Conservation (phyloP, 2,797 vertebrate species). For the Ambastaia sidthimunki region DNA sequence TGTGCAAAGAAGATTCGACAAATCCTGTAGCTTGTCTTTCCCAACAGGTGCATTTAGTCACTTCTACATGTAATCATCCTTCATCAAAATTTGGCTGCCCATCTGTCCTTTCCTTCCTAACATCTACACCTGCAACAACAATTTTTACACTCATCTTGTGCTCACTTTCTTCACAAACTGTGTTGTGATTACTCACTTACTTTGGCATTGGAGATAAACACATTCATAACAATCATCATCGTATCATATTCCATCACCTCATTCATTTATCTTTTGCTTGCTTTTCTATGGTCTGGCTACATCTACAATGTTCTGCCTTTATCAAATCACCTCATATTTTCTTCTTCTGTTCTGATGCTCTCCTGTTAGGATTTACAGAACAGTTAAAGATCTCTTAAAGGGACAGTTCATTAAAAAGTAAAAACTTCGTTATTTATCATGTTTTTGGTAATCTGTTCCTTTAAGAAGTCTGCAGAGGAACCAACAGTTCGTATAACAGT, state of each 20-base stretch:
- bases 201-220: slow-evolving; percentile 1
- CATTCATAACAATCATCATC: slow-evolving; percentile 12
- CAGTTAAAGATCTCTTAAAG: not conserved
- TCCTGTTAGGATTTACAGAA: too few relatives aligned
- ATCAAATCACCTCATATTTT: not conserved
- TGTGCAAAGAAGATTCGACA: not conserved
- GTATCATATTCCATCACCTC: not conserved
- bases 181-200: slow-evolving; percentile 1
- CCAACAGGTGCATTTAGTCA: not conserved
- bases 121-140: not conserved
- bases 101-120: not conserved
- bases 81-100: slow-evolving; percentile 2
- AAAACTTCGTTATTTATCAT: not conserved
- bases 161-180: not conserved
- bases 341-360: not conserved
- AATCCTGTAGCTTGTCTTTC: not conserved
- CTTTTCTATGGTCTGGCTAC: not conserved
- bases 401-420: not conserved
- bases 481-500: slow-evolving; percentile 30
- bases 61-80: slow-evolving; percentile 2
- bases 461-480: slow-evolving; percentile 5
- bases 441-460: not conserved
- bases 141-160: not conserved
- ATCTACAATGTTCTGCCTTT: not conserved
- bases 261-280: not conserved